phyloP scores from a whole-genome alignment of 2,888 invertebrate genomes.

The Prenolepis imparis region DNA sequence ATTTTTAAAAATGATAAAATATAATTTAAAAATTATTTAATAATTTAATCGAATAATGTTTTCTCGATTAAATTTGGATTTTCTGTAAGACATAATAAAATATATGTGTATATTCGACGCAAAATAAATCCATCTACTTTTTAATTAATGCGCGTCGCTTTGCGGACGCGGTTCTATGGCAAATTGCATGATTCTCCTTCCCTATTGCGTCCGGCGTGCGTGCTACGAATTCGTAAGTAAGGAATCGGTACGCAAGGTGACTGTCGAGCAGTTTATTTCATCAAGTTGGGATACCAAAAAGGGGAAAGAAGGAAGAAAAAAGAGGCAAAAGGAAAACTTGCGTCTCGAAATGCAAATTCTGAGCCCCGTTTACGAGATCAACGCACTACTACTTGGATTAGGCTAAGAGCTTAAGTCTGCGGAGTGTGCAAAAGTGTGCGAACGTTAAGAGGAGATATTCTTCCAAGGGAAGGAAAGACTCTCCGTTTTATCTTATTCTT shows the following conservation, averaged over 20 bases:
- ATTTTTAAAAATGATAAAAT: neutral
- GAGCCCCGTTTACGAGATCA: constrained; percentile 75
- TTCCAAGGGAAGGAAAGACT: neutral
- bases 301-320: neutral
- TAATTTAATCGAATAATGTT: constrained; percentile 6
- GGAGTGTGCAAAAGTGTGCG: constrained; percentile 40
- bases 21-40: too few species aligned
- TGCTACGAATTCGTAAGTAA: constrained; percentile 44
- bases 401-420: constrained; percentile 58
- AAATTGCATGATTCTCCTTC: constrained; percentile 48
- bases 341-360: constrained; percentile 75
- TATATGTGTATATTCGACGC: constrained; percentile 16
- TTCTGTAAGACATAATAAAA: neutral
- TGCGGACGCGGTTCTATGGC: constrained; percentile 16
- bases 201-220: constrained; percentile 34
- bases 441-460: constrained; percentile 29
- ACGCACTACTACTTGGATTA: constrained; percentile 60
- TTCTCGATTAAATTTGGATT: neutral
- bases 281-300: constrained; percentile 54
- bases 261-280: constrained; percentile 70
- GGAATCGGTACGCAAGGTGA: constrained; percentile 55
- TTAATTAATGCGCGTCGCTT: constrained; percentile 48
- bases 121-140: constrained; percentile 27
- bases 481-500: constrained; percentile 10
- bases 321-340: constrained; percentile 62